phyloP scores from a whole-genome alignment of 2,797 vertebrate species.

The Rachycentron canadum region DNA sequence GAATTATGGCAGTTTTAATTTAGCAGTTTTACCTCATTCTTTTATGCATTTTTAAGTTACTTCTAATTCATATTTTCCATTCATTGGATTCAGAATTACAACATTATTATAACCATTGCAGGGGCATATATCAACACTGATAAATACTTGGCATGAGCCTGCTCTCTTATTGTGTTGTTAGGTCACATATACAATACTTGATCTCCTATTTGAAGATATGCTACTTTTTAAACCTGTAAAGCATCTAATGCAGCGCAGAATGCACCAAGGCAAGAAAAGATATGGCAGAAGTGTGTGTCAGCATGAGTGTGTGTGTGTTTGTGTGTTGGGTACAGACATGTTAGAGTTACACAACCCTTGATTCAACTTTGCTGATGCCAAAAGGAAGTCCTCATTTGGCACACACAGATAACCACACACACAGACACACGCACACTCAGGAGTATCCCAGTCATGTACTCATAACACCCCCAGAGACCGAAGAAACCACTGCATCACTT shows the following conservation, averaged over 20 bases:
- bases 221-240: slow-evolving; percentile 1
- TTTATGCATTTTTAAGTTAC: no score
- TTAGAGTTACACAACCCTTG: slow-evolving; percentile 48
- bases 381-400: slow-evolving; percentile 65
- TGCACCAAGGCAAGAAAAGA: slow-evolving; percentile 17
- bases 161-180: neutral
- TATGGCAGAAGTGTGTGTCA: slow-evolving; percentile 4
- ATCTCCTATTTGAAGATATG: neutral
- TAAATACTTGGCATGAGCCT: neutral
- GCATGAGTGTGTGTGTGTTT: slow-evolving; percentile 8
- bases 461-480: slow-evolving; percentile 50
- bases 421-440: slow-evolving; percentile 16
- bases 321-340: slow-evolving; percentile 20
- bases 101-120: no score
- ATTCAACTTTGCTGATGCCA: slow-evolving; percentile 54
- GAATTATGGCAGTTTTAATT: no score
- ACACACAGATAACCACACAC: neutral
- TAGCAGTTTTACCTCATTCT: no score
- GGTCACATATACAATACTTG: neutral
- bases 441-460: slow-evolving; percentile 64
- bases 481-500: slow-evolving; percentile 54
- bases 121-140: no score
- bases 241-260: slow-evolving; percentile 29
- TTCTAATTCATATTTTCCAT: no score
- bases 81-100: no score